Evolutionary conservation across 2,113 vertebrate species (phyloP), one percentile per base, ranked within the genome.

Genomic region (Papio anubis): DNA sequence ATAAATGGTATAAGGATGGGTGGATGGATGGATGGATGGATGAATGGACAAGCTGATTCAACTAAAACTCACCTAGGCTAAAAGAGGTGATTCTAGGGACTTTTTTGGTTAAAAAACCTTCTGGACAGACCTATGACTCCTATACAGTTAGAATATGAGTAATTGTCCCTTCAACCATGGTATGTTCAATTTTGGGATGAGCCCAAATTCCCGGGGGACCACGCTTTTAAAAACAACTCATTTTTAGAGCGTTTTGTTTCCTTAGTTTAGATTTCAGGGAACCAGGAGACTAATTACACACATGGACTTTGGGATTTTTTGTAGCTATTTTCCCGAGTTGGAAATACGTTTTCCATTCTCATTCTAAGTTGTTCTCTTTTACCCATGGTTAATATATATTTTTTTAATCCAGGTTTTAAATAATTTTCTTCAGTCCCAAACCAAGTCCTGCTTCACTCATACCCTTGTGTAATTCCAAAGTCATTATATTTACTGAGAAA

Each of bases 241-340:
- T 84, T 96, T 88, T 93, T 91, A 88, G 92, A 84, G 75, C 6
- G 90, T 32, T 86, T 93, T 90, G 8, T 79, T 96, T 88, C 64
- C 59, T 91, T 92, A 59, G 61, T 79, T 98, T 97, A 76, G 55
- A 94, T 97, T 97, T 97, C 88, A 94, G 45, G 70, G 87, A 72
- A 91, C 64, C 57, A 68, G 16, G 40, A 32, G 73, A 88, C 40
- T 93, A 84, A 96, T 93, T 61, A 96, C 72, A 92, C n/a, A 94
- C 50, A 61, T 18, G 48, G 66, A 94, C 72, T 88, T 89, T 14
- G 59, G 89, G 40, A n/a, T 72, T 48, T 68, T 40, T 93, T 73
- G 70, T 10, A 88, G 83, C 61, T 93, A 43, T 96, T 97, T 97
- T 89, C 93, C 97, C 83, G 73, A 95, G 68, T 97, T 90, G 75